Evolutionary conservation across 1,140 invertebrate genomes (phyloP), one percentile per base, ranked within the genome.

Genomic region (Eueides isabella): DNA sequence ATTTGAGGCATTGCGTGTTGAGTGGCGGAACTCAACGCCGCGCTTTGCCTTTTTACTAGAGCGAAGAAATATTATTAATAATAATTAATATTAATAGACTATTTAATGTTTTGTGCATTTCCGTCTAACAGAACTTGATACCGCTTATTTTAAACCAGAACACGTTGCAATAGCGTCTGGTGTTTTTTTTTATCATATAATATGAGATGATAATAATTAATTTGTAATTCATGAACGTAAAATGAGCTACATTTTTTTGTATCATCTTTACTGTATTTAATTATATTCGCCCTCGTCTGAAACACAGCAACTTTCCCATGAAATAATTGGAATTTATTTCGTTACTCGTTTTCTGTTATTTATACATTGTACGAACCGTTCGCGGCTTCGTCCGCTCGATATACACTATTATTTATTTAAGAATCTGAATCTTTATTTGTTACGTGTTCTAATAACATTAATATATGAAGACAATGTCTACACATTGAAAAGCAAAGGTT

Each of bases 221-320:
- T 26, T 55, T 55, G 23, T 9, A 41, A 16, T 2, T 44, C 41
- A 44, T 55, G 6, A 11, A 26, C 23, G 9, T 55, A 55, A 55
- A 48, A 44, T 44, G 41, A 14, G 4, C 19, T 23, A 55, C 23
- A 23, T 55, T 55, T 55, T 0, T 12, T 55, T 55, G 14, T 12
- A 55, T 23, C 19, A 55, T 55, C 48, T 55, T 23, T 55, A 26
- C 11, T 55, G 48, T 55, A 26, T 55, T 55, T 55, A 55, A 55
- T 26, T 26, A 55, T 55, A 55, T 55, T 23, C 26, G 19, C 2
- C 7, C 7, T 26, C 19, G 12, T 2, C 9, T 55, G 48, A 23
- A 55, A 55, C 9, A 44, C n/a, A 5, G 11, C 12, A 55, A 26
- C 48, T 55, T 55, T 55, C 26, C 23, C 48, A 55, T 55, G 19